Percentiles rank a stretch among this genome's conserved stretches.
Evolutionary conservation across 2,888 invertebrate species (phyloP).

Genomic region (Amorpha juglandis): DNA sequence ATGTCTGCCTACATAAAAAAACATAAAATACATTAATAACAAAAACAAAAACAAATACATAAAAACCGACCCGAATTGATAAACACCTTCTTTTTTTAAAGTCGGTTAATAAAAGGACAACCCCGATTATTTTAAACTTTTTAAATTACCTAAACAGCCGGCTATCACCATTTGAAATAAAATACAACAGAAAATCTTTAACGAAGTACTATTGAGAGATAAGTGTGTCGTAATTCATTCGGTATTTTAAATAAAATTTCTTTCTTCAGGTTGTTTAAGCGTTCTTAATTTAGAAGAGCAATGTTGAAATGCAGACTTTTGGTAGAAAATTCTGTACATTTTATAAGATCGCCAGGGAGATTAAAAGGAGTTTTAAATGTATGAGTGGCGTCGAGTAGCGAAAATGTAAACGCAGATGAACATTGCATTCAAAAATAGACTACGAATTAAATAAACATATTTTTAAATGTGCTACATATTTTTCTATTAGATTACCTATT

Average conservation of each 20-base stretch:
- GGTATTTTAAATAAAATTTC: slow-evolving; percentile 5
- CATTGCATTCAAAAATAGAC: neutral
- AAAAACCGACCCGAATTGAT: too few species aligned
- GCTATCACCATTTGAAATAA: neutral
- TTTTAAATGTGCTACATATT: too few species aligned
- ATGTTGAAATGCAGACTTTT: neutral
- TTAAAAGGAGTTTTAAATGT: neutral
- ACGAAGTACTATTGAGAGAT: neutral
- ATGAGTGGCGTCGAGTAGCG: neutral
- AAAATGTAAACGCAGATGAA: neutral
- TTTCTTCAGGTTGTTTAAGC: neutral
- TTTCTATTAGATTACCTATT: too few species aligned
- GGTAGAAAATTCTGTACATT: neutral
- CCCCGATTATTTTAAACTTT: neutral
- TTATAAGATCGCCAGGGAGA: neutral
- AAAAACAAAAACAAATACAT: too few species aligned
- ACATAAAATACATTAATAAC: too few species aligned
- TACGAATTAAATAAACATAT: too few species aligned
- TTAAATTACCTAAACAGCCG: neutral
- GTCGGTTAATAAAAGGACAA: too few species aligned
- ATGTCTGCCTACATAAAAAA: too few species aligned
- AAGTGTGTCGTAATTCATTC: neutral
- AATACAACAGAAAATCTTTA: neutral
- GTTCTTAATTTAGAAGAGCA: neutral
- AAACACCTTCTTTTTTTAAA: too few species aligned